phyloP scores from a whole-genome alignment of 2,113 vertebrate genomes.

The Peromyscus polionotus region DNA sequence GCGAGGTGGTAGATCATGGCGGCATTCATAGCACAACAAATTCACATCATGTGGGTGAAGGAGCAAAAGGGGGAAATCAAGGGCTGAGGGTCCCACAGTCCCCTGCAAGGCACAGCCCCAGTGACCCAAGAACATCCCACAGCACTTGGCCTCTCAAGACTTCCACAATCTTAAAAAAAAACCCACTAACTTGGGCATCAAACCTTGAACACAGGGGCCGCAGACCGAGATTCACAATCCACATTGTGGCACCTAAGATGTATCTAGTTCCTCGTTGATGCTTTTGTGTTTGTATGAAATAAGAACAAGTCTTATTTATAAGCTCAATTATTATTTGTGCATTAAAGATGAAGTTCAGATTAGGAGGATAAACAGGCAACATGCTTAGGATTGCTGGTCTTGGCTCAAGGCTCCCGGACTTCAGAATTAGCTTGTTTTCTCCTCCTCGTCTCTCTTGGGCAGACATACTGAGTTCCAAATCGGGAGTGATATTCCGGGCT shows the following conservation, averaged over 20 bases:
- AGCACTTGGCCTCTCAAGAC: background rate
- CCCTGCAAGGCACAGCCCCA: background rate
- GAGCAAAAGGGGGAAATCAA: background rate
- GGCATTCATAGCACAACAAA: too few species aligned
- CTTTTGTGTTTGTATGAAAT: constrained; percentile 27
- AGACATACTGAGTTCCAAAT: background rate
- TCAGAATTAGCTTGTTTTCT: constrained; percentile 43
- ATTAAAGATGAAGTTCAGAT: background rate
- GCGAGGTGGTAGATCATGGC: background rate
- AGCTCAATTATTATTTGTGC: background rate
- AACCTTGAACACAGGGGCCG: background rate
- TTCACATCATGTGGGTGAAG: background rate
- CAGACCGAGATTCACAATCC: background rate
- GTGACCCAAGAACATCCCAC: background rate
- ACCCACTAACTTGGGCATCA: background rate
- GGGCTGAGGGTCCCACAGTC: too few species aligned
- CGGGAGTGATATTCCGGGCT: background rate
- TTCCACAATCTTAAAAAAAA: background rate
- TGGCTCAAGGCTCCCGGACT: background rate
- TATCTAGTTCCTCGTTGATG: background rate
- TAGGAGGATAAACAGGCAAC: background rate
- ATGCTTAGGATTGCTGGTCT: background rate
- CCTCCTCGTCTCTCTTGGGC: background rate
- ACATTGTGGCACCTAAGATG: background rate
- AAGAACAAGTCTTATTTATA: background rate